A percentile compares a stretch with the other conserved stretches of the same genome.
Conservation (phyloP, 2,888 invertebrate species). For the Laspeyria flexula region DNA sequence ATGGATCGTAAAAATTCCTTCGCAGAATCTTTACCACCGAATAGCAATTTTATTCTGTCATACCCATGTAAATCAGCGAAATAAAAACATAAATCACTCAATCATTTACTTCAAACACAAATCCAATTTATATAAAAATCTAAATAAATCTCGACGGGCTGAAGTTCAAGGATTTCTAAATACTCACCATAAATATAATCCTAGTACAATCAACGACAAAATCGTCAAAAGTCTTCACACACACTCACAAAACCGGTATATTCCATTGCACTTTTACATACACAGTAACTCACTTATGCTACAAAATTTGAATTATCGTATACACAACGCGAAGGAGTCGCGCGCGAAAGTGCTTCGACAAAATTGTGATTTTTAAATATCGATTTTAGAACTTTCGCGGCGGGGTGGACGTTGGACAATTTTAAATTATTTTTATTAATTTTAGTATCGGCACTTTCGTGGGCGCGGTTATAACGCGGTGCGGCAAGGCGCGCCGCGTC, state of each 20-base stretch:
- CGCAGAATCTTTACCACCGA: constrained; percentile 40
- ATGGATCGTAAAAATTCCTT: constrained; percentile 43
- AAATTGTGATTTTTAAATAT: constrained; percentile 22
- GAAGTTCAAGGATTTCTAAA: neutral
- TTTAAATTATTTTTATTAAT: constrained; percentile 43
- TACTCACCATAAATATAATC: constrained; percentile 69
- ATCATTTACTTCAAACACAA: neutral
- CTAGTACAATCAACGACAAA: constrained; percentile 54
- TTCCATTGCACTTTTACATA: constrained; percentile 57
- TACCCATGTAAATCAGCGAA: constrained; percentile 26
- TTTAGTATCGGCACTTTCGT: constrained; percentile 39
- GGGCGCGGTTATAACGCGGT: constrained; percentile 67
- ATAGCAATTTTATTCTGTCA: constrained; percentile 31
- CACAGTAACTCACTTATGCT: constrained; percentile 54
- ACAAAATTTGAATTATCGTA: constrained; percentile 48
- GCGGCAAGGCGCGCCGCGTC: constrained; percentile 70
- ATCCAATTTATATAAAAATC: constrained; percentile 1
- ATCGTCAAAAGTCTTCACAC: constrained; percentile 58
- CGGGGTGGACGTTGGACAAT: constrained; percentile 30
- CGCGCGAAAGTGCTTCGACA: constrained; percentile 34
- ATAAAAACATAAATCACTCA: constrained; percentile 17
- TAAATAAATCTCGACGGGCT: no score
- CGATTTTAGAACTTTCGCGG: constrained; percentile 24
- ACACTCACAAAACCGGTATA: constrained; percentile 58
- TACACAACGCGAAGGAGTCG: constrained; percentile 48